phyloP scores from a whole-genome alignment of 2,113 vertebrate genomes.

The Datnioides undecimradiatus region DNA sequence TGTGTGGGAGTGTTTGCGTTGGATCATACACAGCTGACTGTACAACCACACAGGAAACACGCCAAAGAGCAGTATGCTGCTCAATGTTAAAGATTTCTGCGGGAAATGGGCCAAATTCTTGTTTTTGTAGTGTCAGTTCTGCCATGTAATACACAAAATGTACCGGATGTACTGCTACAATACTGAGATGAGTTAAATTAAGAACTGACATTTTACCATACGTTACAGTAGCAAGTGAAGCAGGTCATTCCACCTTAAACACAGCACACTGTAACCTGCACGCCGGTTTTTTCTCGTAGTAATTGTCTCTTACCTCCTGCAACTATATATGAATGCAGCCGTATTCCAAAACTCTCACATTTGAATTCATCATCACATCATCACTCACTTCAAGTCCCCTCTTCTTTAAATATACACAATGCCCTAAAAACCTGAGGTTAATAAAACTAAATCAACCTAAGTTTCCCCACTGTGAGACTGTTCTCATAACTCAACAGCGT shows the following conservation, averaged over 20 bases:
- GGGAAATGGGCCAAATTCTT: background rate
- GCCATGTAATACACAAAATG: background rate
- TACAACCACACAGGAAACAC: conserved; percentile 9
- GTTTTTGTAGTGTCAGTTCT: background rate
- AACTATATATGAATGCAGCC: too few species aligned
- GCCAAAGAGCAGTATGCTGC: background rate
- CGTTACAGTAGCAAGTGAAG: background rate
- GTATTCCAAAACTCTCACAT: background rate
- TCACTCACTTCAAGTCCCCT: background rate
- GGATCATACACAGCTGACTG: conserved; percentile 4
- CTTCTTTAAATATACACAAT: background rate
- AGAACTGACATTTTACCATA: background rate
- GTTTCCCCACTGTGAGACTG: conserved; percentile 33
- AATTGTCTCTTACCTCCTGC: too few species aligned
- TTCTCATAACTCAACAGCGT: conserved; percentile 51
- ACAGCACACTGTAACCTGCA: background rate
- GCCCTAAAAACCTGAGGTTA: conserved; percentile 11
- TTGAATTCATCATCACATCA: conserved; percentile 12
- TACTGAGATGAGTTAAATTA: background rate
- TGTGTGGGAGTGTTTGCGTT: background rate
- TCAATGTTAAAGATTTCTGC: background rate
- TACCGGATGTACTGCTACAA: background rate
- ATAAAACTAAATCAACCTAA: conserved; percentile 44
- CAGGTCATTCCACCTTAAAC: background rate
- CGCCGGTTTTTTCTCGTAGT: too few species aligned